A percentile compares a stretch with the other conserved stretches of the same genome.
Conservation (phyloP, 2,888 invertebrate species). For the Marronus borbonicus region DNA sequence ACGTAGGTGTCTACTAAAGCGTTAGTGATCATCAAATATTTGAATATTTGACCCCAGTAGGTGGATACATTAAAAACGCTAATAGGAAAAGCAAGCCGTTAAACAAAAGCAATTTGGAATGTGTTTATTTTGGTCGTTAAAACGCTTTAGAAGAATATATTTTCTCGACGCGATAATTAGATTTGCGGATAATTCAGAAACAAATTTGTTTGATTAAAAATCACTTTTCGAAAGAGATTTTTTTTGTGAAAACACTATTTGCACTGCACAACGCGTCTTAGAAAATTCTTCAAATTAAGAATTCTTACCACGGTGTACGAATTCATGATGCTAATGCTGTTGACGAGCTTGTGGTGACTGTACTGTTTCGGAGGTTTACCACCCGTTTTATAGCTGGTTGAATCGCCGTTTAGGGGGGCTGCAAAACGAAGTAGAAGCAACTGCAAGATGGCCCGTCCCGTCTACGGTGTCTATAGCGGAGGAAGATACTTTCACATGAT, state of each 20-base stretch:
- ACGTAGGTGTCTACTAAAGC: background rate
- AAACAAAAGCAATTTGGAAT: constrained; percentile 10
- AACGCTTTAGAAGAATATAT: background rate
- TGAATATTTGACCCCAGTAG: constrained; percentile 15
- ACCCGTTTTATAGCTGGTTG: constrained; percentile 65
- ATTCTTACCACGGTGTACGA: constrained; percentile 70
- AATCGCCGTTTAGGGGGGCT: constrained; percentile 39
- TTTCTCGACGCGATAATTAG: background rate
- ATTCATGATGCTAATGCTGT: constrained; percentile 70
- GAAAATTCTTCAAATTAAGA: background rate
- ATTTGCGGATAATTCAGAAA: background rate
- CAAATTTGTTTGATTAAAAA: background rate
- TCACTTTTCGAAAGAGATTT: background rate
- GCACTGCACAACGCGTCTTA: background rate
- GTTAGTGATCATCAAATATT: constrained; percentile 16
- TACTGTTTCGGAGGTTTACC: constrained; percentile 62
- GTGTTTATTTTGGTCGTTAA: background rate
- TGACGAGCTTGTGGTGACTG: constrained; percentile 69
- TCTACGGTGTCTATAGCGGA: constrained; percentile 42
- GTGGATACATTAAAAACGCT: constrained; percentile 18
- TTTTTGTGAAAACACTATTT: too few relatives aligned
- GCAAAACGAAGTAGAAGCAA: constrained; percentile 30
- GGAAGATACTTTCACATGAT: constrained; percentile 56
- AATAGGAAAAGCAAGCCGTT: background rate
- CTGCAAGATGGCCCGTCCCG: constrained; percentile 53